phyloP scores from a whole-genome alignment of 2,888 invertebrate species.

The Ditylenchus weischeri region DNA sequence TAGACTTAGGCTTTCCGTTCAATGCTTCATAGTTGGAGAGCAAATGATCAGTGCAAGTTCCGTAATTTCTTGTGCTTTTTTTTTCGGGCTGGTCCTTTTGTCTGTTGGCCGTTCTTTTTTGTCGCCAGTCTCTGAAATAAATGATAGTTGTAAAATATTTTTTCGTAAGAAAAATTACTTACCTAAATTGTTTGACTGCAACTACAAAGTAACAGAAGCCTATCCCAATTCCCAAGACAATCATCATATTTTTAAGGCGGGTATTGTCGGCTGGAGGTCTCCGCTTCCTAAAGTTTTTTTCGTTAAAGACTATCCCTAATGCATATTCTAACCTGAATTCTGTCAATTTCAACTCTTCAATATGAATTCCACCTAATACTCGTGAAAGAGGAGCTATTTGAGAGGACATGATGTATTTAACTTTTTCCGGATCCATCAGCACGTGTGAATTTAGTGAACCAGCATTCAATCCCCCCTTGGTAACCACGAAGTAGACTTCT shows the following conservation, averaged over 20 bases:
- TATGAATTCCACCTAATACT: slow-evolving; percentile 52
- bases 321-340: background rate
- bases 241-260: slow-evolving; percentile 33
- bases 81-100: slow-evolving; percentile 12
- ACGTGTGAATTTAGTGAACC: slow-evolving; percentile 22
- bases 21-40: slow-evolving; percentile 34
- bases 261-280: slow-evolving; percentile 17
- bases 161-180: slow-evolving; percentile 15
- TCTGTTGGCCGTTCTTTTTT: slow-evolving; percentile 17
- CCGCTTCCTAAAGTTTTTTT: slow-evolving; percentile 10
- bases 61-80: slow-evolving; percentile 35
- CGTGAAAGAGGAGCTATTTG: slow-evolving; percentile 50
- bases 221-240: slow-evolving; percentile 37
- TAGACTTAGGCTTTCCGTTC: slow-evolving; percentile 33
- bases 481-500: slow-evolving; percentile 46
- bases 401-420: slow-evolving; percentile 46
- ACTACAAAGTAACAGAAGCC: slow-evolving; percentile 44
- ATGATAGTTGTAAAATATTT: background rate
- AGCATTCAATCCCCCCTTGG: slow-evolving; percentile 29
- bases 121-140: slow-evolving; percentile 25
- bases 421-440: slow-evolving; percentile 30
- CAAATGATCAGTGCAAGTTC: slow-evolving; percentile 39
- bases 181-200: slow-evolving; percentile 25
- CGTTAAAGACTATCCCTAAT: no score
- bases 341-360: slow-evolving; percentile 35